A percentile compares a stretch with the other conserved stretches of the same genome.
These are phyloP conservation scores for Cyprinus carpio DNA, from an alignment of 2,113 vertebrate species.

Conservation along the genomic window DNA sequence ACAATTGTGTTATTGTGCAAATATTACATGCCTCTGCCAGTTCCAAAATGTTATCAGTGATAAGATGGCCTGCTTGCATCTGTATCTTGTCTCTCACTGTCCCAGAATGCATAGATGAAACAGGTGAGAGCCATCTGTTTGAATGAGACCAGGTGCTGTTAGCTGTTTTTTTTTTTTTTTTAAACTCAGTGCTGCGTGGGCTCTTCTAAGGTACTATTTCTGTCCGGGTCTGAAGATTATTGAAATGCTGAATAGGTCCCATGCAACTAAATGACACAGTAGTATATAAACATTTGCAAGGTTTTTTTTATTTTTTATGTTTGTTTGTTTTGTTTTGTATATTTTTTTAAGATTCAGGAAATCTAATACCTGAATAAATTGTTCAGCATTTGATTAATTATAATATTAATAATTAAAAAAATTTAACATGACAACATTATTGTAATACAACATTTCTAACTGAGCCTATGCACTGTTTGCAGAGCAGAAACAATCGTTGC, in stretches of 20 bases:
- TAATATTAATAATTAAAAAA: too few relatives aligned
- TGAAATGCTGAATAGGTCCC: not conserved
- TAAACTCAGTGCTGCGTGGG: conserved; percentile 56
- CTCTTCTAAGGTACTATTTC: conserved; percentile 68
- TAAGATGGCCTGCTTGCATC: not conserved
- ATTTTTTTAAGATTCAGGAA: not conserved
- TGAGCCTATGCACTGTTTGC: not conserved
- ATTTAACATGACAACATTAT: too few relatives aligned
- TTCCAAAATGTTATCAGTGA: not conserved
- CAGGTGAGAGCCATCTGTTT: conserved; percentile 66
- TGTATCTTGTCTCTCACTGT: conserved; percentile 7
- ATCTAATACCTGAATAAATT: not conserved
- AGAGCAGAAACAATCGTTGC: not conserved
- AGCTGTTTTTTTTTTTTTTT: conserved; percentile 26
- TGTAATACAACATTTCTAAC: too few relatives aligned
- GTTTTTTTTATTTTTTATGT: too few relatives aligned
- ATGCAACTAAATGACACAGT: not conserved
- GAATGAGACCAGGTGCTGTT: conserved; percentile 67
- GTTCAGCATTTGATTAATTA: not conserved
- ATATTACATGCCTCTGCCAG: conserved; percentile 23
- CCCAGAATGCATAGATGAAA: conserved; percentile 51
- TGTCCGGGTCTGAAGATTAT: not conserved
- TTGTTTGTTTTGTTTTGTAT: not conserved
- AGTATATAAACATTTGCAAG: too few relatives aligned
- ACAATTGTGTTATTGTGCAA: conserved; percentile 23